These are phyloP conservation scores for Xiphophorus hellerii DNA, from an alignment of 2,113 vertebrate genomes.

Conservation along the genomic window DNA sequence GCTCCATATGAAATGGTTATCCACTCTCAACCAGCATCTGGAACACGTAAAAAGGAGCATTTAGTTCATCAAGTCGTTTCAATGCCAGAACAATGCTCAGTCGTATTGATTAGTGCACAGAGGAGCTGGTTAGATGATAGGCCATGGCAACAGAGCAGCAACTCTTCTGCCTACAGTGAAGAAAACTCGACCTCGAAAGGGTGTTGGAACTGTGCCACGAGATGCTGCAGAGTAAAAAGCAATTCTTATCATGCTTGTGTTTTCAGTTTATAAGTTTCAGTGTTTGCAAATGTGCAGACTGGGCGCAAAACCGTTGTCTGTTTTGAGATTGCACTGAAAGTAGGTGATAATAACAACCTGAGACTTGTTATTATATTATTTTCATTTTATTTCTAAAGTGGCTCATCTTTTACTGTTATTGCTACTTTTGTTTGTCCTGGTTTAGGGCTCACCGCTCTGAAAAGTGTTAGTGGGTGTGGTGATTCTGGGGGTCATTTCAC, in stretches of 20 bases:
- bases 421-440: no score
- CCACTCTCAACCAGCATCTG: slow-evolving; percentile 96
- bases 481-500: no score
- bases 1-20: slow-evolving; percentile 99
- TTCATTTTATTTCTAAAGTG: no score
- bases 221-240: slow-evolving; percentile 50
- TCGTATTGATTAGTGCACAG: slow-evolving; percentile 53
- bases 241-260: slow-evolving; percentile 49
- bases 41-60: slow-evolving; percentile 43
- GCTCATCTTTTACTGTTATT: no score
- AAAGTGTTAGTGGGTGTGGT: no score
- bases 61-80: slow-evolving; percentile 58
- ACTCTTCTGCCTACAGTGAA: slow-evolving; percentile 61
- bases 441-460: no score
- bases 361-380: no score
- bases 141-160: slow-evolving; percentile 41
- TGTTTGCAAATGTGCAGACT: background rate
- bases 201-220: slow-evolving; percentile 54
- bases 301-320: background rate
- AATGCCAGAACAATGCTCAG: slow-evolving; percentile 61
- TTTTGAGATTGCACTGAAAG: background rate
- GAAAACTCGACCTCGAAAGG: slow-evolving; percentile 61
- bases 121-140: slow-evolving; percentile 42
- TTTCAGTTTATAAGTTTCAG: slow-evolving; percentile 64
- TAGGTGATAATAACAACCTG: background rate